These are phyloP conservation scores for Aplochiton taeniatus DNA, from an alignment of 2,797 vertebrate genomes.

Conservation along the genomic window DNA sequence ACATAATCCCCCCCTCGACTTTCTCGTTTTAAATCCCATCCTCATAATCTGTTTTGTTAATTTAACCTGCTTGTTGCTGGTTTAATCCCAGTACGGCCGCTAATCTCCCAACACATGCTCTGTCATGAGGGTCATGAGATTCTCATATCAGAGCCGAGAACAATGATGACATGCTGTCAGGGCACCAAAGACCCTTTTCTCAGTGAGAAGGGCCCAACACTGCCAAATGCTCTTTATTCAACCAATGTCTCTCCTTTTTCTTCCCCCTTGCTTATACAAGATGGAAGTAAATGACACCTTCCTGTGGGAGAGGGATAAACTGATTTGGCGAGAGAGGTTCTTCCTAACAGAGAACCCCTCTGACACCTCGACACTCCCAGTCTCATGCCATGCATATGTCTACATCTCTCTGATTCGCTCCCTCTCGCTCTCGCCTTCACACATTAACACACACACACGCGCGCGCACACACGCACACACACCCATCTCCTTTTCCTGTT, in stretches of 20 bases:
- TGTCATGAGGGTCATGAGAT: constrained; percentile 21
- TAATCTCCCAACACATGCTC: constrained; percentile 28
- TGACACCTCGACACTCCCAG: constrained; percentile 28
- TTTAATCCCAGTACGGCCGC: constrained; percentile 31
- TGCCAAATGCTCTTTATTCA: constrained; percentile 47
- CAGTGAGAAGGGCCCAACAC: constrained; percentile 10
- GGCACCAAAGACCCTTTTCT: constrained; percentile 22
- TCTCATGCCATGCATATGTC: too few relatives aligned
- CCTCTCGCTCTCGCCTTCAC: background rate
- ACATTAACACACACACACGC: constrained; percentile 19
- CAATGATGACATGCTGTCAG: constrained; percentile 15
- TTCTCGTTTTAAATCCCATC: constrained; percentile 28
- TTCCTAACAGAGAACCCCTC: constrained; percentile 27
- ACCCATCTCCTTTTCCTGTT: constrained; percentile 6
- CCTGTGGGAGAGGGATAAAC: constrained; percentile 26
- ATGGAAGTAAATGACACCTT: constrained; percentile 27
- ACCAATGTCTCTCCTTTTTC: constrained; percentile 48
- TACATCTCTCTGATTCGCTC: background rate
- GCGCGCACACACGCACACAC: background rate
- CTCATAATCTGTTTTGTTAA: constrained; percentile 27
- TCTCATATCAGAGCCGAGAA: constrained; percentile 20
- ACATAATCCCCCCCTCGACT: constrained; percentile 11
- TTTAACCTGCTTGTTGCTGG: constrained; percentile 16
- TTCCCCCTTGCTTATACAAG: constrained; percentile 31
- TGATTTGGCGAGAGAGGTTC: constrained; percentile 43